Evolutionary conservation across 2,888 invertebrate genomes (phyloP).

Genomic region (Tipula helvola): DNA sequence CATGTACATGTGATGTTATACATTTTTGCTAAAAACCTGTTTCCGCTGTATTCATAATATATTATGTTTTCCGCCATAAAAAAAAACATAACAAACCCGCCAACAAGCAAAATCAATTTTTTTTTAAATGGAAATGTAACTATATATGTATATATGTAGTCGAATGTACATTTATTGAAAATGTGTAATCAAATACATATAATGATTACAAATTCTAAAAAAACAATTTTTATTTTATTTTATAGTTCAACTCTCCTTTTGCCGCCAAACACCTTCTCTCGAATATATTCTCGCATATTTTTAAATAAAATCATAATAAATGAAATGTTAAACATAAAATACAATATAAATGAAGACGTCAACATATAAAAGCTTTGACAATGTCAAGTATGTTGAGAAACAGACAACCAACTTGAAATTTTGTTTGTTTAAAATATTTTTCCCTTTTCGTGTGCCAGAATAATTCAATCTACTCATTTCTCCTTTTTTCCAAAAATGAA

Average conservation of each 20-base stretch:
- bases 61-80: not conserved
- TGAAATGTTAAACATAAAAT: not conserved
- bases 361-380: not conserved
- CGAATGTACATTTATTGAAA: not conserved
- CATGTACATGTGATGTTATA: not conserved
- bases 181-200: not conserved
- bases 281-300: not conserved
- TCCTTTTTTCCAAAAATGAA: not conserved
- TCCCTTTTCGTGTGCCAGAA: not conserved
- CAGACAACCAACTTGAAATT: not conserved
- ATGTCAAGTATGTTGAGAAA: not conserved
- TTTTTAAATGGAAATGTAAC: not conserved
- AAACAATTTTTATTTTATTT: not conserved
- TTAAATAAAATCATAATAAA: not conserved
- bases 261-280: not conserved
- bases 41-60: not conserved
- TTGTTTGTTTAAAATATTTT: not conserved
- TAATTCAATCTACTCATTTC: not conserved
- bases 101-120: not conserved
- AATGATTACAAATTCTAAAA: not conserved
- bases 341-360: not conserved
- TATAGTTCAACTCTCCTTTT: not conserved
- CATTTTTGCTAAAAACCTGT: not conserved
- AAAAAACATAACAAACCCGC: not conserved
- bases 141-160: not conserved